A percentile compares a stretch with the other conserved stretches of the same genome.
These are phyloP conservation scores for Achroia grisella DNA, from an alignment of 1,140 invertebrate genomes.

Conservation along the genomic window DNA sequence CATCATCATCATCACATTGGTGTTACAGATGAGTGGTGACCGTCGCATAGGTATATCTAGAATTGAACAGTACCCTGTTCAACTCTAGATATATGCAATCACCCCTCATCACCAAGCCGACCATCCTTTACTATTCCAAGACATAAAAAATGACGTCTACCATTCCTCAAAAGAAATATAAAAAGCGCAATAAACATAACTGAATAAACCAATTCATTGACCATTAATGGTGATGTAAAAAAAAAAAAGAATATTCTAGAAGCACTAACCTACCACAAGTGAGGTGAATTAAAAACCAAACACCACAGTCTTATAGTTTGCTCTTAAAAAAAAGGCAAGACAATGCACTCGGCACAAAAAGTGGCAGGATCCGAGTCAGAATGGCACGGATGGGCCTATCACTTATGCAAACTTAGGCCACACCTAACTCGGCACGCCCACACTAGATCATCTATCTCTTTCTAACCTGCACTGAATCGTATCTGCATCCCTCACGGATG, in stretches of 20 bases:
- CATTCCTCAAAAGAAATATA: too few relatives aligned
- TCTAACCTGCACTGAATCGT: conserved; percentile 15
- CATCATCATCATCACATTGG: too few relatives aligned
- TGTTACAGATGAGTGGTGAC: too few relatives aligned
- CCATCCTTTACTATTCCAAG: too few relatives aligned
- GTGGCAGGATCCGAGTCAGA: conserved; percentile 17
- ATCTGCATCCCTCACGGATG: conserved; percentile 36
- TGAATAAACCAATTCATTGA: neutral
- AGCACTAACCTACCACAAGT: conserved; percentile 32
- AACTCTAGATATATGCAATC: too few relatives aligned
- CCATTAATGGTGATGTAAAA: neutral
- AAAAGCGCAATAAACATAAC: neutral
- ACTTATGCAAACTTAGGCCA: conserved; percentile 58
- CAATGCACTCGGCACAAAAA: conserved; percentile 60
- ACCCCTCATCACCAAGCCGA: too few relatives aligned
- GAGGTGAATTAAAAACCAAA: conserved; percentile 26
- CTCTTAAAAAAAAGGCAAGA: conserved; percentile 41
- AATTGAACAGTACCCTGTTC: too few relatives aligned
- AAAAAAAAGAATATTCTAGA: conserved; percentile 1
- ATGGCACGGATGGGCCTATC: conserved; percentile 38
- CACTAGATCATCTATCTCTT: conserved; percentile 22
- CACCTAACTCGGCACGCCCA: conserved; percentile 48
- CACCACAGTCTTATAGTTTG: conserved; percentile 30
- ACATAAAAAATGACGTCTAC: too few relatives aligned
- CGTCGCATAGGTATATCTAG: too few relatives aligned